phyloP scores from a whole-genome alignment of 2,888 invertebrate species.

The Herminia tarsipennalis region DNA sequence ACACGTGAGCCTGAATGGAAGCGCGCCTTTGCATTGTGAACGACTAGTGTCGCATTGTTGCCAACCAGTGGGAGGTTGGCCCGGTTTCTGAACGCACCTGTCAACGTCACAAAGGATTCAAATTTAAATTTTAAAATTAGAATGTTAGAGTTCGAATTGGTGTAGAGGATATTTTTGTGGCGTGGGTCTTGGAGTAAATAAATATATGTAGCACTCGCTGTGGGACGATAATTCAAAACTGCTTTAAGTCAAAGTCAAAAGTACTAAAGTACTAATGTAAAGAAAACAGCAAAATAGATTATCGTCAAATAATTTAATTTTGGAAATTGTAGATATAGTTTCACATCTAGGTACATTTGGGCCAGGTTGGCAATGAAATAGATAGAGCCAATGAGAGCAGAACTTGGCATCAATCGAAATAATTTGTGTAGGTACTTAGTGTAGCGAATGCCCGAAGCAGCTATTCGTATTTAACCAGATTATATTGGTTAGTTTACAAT shows the following conservation, averaged over 20 bases:
- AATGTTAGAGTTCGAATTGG: conserved; percentile 43
- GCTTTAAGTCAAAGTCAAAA: background rate
- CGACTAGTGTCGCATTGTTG: conserved; percentile 70
- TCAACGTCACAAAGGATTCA: conserved; percentile 46
- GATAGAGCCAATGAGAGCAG: too few relatives aligned
- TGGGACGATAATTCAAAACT: background rate
- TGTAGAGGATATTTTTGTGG: conserved; percentile 27
- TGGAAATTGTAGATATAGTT: too few relatives aligned
- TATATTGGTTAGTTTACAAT: background rate
- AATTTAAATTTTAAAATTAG: conserved; percentile 52
- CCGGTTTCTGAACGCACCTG: conserved; percentile 79
- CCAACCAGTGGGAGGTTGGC: conserved; percentile 78
- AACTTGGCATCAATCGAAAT: too few relatives aligned
- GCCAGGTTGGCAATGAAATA: too few relatives aligned
- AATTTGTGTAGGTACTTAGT: too few relatives aligned
- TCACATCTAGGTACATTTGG: too few relatives aligned
- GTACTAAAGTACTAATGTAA: background rate
- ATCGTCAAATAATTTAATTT: too few relatives aligned
- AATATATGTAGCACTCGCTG: conserved; percentile 25
- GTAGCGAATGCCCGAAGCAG: too few relatives aligned
- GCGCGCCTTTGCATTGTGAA: conserved; percentile 54
- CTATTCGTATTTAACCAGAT: too few relatives aligned
- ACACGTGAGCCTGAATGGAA: conserved; percentile 74
- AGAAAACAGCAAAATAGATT: too few relatives aligned
- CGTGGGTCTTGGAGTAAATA: conserved; percentile 50